Conservation (phyloP, 2,888 invertebrate genomes). For the Dasypolia templi region DNA sequence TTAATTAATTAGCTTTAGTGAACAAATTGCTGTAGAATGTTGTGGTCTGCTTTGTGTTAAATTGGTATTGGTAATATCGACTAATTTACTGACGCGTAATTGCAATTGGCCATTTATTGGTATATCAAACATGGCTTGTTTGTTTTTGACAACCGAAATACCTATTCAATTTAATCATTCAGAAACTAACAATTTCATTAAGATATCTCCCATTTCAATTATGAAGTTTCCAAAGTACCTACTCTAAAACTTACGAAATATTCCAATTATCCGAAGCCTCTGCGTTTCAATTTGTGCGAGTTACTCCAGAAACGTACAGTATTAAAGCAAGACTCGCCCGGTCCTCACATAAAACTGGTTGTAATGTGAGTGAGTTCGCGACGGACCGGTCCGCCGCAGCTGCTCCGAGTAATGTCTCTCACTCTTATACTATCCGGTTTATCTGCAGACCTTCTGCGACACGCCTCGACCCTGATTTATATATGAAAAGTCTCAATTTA, state of each 20-base stretch:
- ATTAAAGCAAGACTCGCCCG: constrained; percentile 72
- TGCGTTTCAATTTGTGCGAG: constrained; percentile 80
- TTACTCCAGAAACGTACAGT: constrained; percentile 71
- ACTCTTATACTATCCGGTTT: constrained; percentile 81
- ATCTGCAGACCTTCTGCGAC: constrained; percentile 81
- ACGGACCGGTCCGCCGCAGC: constrained; percentile 72
- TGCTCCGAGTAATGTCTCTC: constrained; percentile 80
- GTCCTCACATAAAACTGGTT: constrained; percentile 78
- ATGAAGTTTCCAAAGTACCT: constrained; percentile 63
- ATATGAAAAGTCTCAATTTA: constrained; percentile 85
- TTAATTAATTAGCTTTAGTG: constrained; percentile 49
- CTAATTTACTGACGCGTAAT: background rate
- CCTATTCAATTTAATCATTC: constrained; percentile 7
- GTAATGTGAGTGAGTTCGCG: constrained; percentile 83
- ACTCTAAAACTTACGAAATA: constrained; percentile 67
- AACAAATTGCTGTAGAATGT: constrained; percentile 26
- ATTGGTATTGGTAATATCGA: constrained; percentile 27
- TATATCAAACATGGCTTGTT: background rate
- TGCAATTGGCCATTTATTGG: background rate
- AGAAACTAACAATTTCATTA: constrained; percentile 43
- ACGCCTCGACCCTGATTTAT: constrained; percentile 83
- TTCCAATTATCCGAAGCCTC: constrained; percentile 73
- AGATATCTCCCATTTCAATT: constrained; percentile 57
- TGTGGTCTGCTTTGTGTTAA: constrained; percentile 44
- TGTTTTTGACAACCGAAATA: background rate